Conservation (phyloP, 2,797 vertebrate species). For the Lophura swinhoii region DNA sequence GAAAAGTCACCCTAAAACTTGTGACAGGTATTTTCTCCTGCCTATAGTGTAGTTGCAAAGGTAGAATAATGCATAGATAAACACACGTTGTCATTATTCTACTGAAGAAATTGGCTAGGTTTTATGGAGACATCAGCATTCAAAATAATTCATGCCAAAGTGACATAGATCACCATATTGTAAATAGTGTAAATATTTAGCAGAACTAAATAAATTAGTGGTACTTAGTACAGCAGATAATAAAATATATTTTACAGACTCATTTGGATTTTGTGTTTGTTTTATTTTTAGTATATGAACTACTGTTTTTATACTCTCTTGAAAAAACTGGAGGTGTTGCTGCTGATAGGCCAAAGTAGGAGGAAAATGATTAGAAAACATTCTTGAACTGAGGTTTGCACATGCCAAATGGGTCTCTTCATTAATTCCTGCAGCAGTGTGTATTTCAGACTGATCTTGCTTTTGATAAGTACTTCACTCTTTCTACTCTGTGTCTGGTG, state of each 20-base stretch:
- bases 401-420: neutral
- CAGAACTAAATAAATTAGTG: neutral
- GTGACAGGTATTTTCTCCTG: neutral
- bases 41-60: neutral
- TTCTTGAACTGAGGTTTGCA: neutral
- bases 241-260: neutral
- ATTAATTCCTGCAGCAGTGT: neutral
- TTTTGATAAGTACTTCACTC: neutral
- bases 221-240: neutral
- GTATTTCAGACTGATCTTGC: fast-evolving
- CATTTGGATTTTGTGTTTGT: neutral
- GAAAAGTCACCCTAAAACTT: neutral
- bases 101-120: neutral
- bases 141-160: fast-evolving
- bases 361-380: neutral
- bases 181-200: neutral
- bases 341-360: neutral
- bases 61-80: neutral
- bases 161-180: neutral
- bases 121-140: neutral
- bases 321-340: neutral
- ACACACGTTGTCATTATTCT: neutral
- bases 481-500: neutral
- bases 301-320: neutral
- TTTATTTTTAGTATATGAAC: neutral